Conservation (phyloP, 2,113 vertebrate genomes). For the Misgurnus mizolepis region DNA sequence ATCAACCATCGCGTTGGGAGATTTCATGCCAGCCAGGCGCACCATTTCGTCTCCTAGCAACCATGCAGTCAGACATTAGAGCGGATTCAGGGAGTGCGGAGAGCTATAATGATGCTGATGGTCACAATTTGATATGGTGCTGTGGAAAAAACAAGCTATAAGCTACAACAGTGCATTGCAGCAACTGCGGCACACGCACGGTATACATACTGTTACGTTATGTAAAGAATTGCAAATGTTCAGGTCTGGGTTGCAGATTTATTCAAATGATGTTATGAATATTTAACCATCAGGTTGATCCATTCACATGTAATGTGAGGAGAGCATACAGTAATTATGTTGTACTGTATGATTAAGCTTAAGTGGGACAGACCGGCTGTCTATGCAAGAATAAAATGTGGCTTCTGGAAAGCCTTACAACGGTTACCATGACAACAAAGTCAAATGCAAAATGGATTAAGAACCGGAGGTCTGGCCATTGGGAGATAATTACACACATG, state of each 20-base stretch:
- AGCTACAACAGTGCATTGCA: conserved; percentile 28
- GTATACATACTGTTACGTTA: too few species aligned
- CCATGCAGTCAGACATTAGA: conserved; percentile 26
- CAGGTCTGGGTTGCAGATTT: neutral
- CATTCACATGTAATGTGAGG: neutral
- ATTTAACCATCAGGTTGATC: neutral
- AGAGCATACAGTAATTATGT: neutral
- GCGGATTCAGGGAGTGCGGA: neutral
- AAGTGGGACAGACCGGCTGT: neutral
- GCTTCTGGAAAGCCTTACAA: neutral
- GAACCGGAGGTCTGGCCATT: neutral
- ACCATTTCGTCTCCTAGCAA: conserved; percentile 42
- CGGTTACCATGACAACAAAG: conserved; percentile 28
- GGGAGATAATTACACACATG: neutral
- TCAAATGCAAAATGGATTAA: neutral
- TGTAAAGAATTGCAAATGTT: too few species aligned
- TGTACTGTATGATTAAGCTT: neutral
- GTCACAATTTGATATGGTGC: conserved; percentile 21
- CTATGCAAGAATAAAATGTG: neutral
- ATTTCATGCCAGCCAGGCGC: conserved; percentile 21
- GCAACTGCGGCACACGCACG: neutral
- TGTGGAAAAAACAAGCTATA: conserved; percentile 37
- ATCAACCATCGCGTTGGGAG: neutral
- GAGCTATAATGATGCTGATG: conserved; percentile 13
- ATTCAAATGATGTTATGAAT: neutral